Evolutionary conservation across 2,888 invertebrate genomes (phyloP).

Genomic region (Siphlonurus alternatus): DNA sequence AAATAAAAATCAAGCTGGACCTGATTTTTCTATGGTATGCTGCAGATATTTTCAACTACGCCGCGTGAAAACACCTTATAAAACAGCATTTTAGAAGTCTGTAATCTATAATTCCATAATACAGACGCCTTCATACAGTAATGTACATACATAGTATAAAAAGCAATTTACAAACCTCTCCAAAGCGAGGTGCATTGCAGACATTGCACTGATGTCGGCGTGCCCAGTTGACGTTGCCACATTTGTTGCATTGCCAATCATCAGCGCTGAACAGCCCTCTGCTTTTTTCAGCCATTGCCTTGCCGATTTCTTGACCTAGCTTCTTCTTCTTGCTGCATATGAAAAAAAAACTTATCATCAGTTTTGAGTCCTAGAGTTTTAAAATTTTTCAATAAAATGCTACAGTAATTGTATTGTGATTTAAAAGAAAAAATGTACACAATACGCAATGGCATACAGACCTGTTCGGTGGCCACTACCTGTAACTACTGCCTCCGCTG

Average conservation of each 20-base stretch:
- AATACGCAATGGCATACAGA: neutral
- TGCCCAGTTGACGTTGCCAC: conserved; percentile 99
- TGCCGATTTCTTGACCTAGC: conserved; percentile 91
- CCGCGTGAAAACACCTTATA: too few species aligned
- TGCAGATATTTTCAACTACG: too few species aligned
- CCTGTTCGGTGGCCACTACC: neutral
- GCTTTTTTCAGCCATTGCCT: conserved; percentile 95
- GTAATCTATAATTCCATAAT: too few species aligned
- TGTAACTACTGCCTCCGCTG: neutral
- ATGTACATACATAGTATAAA: too few species aligned
- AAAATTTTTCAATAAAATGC: too few species aligned
- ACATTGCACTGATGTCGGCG: conserved; percentile 91
- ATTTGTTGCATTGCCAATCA: conserved; percentile 96
- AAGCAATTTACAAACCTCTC: conserved; percentile 56
- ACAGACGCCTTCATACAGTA: too few species aligned
- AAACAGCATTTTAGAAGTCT: too few species aligned
- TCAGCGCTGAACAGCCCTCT: conserved; percentile 93
- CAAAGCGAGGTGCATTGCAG: conserved; percentile 96
- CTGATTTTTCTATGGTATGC: too few species aligned
- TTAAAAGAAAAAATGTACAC: neutral
- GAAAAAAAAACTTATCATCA: neutral
- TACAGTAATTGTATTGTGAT: too few species aligned
- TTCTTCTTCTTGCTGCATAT: conserved; percentile 47
- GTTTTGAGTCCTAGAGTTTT: too few species aligned
- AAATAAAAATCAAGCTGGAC: too few species aligned